Conservation (phyloP, 1,140 invertebrate genomes). For the Coenobita brevimanus region DNA sequence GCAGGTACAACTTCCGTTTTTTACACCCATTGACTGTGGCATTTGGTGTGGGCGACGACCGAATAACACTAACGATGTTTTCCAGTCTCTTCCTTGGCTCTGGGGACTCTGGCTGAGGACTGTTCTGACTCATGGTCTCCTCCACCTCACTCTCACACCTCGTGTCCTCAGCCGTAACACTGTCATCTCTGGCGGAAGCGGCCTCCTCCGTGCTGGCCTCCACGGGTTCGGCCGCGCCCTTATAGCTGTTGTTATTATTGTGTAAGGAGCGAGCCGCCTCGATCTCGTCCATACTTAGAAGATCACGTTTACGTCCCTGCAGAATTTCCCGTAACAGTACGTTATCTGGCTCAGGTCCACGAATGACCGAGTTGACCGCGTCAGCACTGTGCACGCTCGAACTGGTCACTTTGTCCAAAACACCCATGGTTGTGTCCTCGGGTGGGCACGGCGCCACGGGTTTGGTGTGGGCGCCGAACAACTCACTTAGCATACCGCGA, state of each 20-base stretch:
- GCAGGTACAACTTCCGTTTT: conserved; percentile 97
- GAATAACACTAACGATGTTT: conserved; percentile 94
- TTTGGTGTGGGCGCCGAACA: conserved; percentile 66
- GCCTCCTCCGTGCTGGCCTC: conserved; percentile 70
- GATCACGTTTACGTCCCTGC: conserved; percentile 72
- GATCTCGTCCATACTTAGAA: conserved; percentile 66
- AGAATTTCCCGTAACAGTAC: conserved; percentile 75
- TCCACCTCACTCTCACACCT: conserved; percentile 76
- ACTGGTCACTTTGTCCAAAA: conserved; percentile 66
- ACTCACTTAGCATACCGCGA: conserved; percentile 69
- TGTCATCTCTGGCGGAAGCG: conserved; percentile 74
- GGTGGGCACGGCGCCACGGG: conserved; percentile 64
- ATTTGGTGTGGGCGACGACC: conserved; percentile 82
- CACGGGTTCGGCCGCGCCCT: conserved; percentile 80
- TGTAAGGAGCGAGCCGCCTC: conserved; percentile 63
- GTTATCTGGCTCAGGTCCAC: conserved; percentile 71
- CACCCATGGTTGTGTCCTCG: conserved; percentile 66
- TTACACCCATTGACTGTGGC: conserved; percentile 86
- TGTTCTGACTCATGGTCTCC: conserved; percentile 74
- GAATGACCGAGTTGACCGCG: conserved; percentile 62
- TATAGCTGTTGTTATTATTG: conserved; percentile 70
- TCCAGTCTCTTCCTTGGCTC: conserved; percentile 88
- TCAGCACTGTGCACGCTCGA: conserved; percentile 63
- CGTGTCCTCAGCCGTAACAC: conserved; percentile 78
- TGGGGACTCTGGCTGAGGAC: conserved; percentile 72